phyloP scores from a whole-genome alignment of 2,888 invertebrate genomes.

The Diaphora mendica region DNA sequence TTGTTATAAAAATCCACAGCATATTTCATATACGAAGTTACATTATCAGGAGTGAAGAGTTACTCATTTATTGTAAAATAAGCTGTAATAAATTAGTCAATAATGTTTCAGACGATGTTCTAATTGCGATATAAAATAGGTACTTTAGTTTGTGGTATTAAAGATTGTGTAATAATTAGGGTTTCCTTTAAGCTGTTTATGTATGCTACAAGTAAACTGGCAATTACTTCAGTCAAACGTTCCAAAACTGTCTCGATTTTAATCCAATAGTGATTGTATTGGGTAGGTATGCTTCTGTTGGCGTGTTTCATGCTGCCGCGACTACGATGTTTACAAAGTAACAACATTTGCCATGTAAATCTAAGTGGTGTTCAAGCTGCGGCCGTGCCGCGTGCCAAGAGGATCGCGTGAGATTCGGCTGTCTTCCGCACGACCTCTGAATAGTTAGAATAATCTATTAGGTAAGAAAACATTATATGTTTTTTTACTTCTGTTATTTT shows the following conservation, averaged over 20 bases:
- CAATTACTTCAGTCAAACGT: constrained; percentile 19
- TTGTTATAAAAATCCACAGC: no score
- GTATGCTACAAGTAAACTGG: not conserved
- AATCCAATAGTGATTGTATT: constrained; percentile 29
- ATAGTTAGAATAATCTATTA: constrained; percentile 43
- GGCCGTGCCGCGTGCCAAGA: constrained; percentile 45
- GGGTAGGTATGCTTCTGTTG: constrained; percentile 29
- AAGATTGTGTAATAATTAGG: constrained; percentile 15
- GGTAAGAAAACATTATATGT: constrained; percentile 27
- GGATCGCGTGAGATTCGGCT: constrained; percentile 46
- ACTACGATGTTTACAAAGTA: constrained; percentile 41
- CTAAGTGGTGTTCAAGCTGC: constrained; percentile 42
- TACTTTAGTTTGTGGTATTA: no score
- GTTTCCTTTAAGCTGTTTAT: not conserved
- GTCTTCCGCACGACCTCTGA: constrained; percentile 43
- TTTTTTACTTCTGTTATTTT: constrained; percentile 2
- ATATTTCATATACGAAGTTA: no score
- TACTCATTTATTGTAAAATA: no score
- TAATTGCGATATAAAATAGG: no score
- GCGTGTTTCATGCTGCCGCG: constrained; percentile 32
- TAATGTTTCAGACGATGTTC: no score
- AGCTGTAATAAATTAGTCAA: no score
- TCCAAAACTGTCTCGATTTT: constrained; percentile 27
- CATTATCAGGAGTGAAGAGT: no score
- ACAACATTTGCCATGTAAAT: constrained; percentile 54